Evolutionary conservation across 1,140 invertebrate species (phyloP), one percentile per base, ranked within the genome.

Genomic region (Pseudomyrmex sp.): DNA sequence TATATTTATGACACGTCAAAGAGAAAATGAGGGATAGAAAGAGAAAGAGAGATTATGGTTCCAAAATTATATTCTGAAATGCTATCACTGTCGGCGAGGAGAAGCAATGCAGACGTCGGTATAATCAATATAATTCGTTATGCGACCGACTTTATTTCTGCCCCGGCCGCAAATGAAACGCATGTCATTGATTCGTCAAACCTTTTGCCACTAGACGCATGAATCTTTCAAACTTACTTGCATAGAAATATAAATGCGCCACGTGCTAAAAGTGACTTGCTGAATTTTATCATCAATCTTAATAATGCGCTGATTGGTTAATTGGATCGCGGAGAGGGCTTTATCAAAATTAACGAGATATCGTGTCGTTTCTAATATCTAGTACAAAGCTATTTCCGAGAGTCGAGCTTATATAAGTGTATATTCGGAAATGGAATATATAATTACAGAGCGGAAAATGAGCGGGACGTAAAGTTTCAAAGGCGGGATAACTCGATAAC

Each of bases 41-140:
- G 62, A 54, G 54, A 44, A 50, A 61, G 61, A 26, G 35, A 35
- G 35, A 35, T 35, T 35, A 75, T 59, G 72, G 20, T 48, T 70
- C 66, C 76, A 72, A 80, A 80, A 80, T 80, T 80, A 80, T 54
- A 80, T 61, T 48, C 20, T 26, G 66, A 72, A 80, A 80, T 80
- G 76, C 44, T 56, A 59, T 70, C 66, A 46, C 26, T 77, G 26
- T 54, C 23, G 66, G 56, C 54, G 66, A 59, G 66, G 66, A 59
- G 66, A 72, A 72, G 76, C 72, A 72, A 80, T 48, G 66, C 76
- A 80, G 76, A 80, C 76, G 76, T 70, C 76, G 76, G 54, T 20
- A 26, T 26, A 80, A 80, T 80, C 76, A 44, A 80, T 80, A 80
- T 80, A 80, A 80, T 72, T 80, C 66, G 20, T 80, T 80, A 80